Conservation (phyloP, 30 jellyfish, hydroid and myxozoan genomes). For the Aurelia sp. region DNA sequence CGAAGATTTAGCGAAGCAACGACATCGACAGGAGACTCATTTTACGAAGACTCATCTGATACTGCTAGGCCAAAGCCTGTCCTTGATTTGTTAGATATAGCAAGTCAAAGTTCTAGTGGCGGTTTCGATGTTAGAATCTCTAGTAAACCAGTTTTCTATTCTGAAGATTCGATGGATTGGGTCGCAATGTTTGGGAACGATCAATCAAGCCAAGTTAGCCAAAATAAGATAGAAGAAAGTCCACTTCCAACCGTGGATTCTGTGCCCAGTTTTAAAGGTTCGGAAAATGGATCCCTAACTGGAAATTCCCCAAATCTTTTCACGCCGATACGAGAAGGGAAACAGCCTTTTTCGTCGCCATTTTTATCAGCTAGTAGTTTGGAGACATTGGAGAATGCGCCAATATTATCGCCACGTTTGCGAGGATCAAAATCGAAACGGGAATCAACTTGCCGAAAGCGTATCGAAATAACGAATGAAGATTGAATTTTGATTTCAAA, state of each 20-base stretch:
- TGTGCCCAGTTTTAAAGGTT: constrained; percentile 26
- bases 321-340: constrained; percentile 36
- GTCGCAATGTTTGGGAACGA: constrained; percentile 66
- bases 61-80: constrained; percentile 16
- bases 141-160: constrained; percentile 15
- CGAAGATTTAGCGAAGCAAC: not conserved
- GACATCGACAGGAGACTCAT: not conserved
- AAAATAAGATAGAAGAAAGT: not conserved
- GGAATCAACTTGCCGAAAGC: constrained; percentile 49
- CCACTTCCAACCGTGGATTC: constrained; percentile 45
- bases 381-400: constrained; percentile 89
- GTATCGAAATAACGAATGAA: constrained; percentile 32
- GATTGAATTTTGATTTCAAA: not conserved
- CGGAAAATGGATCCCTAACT: constrained; percentile 5
- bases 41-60: not conserved
- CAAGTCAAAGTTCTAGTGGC: not conserved
- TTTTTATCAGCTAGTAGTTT: constrained; percentile 86
- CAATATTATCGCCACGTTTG: constrained; percentile 80
- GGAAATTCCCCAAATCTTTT: constrained; percentile 23
- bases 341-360: constrained; percentile 72
- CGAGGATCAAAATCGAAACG: constrained; percentile 34
- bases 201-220: not conserved
- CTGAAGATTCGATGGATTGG: constrained; percentile 87
- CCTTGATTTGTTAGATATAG: constrained; percentile 24
- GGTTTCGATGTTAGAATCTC: constrained; percentile 28